These are phyloP conservation scores for Emydocephalus ijimae DNA, from an alignment of 2,113 vertebrate genomes.

Conservation along the genomic window DNA sequence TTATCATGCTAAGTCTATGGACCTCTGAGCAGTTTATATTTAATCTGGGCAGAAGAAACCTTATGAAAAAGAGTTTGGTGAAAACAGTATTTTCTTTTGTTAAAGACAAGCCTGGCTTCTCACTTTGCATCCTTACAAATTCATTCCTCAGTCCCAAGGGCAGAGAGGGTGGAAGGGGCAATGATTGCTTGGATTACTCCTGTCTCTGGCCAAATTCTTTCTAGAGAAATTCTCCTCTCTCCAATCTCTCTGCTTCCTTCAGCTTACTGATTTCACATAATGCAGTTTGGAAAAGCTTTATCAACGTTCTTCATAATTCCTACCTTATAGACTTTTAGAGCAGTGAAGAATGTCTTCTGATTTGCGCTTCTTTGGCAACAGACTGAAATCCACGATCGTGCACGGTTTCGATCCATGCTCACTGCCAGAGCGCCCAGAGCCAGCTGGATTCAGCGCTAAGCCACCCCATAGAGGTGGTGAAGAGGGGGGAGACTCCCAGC, in stretches of 20 bases:
- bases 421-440: no score
- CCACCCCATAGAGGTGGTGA: no score
- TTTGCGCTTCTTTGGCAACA: no score
- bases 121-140: neutral
- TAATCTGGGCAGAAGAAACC: neutral
- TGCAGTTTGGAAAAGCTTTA: neutral
- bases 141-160: neutral
- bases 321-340: neutral
- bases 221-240: neutral
- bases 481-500: no score
- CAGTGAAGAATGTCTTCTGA: neutral
- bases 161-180: neutral
- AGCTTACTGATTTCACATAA: neutral
- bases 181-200: neutral
- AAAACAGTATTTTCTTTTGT: neutral
- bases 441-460: no score
- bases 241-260: neutral
- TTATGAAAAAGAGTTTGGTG: neutral
- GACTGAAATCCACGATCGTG: no score
- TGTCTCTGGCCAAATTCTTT: neutral
- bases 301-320: neutral
- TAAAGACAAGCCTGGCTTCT: neutral
- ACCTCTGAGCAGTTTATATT: neutral
- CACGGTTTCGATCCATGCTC: no score
- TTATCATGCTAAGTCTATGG: neutral